These are phyloP conservation scores for Leptestheria dahalacensis DNA, from an alignment of 1,140 invertebrate species.

Conservation along the genomic window DNA sequence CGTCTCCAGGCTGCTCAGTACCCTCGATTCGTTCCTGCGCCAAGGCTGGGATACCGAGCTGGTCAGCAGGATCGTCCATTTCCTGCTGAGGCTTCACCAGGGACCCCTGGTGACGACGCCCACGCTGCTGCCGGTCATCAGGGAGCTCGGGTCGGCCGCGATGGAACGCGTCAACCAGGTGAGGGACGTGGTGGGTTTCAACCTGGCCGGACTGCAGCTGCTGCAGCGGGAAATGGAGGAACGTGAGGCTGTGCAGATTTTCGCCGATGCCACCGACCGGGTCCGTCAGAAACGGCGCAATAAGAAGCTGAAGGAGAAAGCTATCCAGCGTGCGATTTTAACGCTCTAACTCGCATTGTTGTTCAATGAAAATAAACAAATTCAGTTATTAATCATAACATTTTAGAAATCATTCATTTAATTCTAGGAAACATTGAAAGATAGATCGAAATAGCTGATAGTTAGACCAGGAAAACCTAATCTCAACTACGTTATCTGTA, in stretches of 20 bases:
- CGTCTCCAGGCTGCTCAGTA: slow-evolving; percentile 59
- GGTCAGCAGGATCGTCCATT: slow-evolving; percentile 52
- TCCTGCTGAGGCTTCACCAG: slow-evolving; percentile 70
- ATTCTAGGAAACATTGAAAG: too few relatives aligned
- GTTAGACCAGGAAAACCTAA: too few relatives aligned
- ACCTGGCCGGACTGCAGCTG: slow-evolving; percentile 65
- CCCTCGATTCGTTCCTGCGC: slow-evolving; percentile 48
- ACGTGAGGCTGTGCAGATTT: slow-evolving; percentile 60
- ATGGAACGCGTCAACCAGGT: slow-evolving; percentile 40
- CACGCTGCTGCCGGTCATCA: slow-evolving; percentile 48
- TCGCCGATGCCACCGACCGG: slow-evolving; percentile 56
- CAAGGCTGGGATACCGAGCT: slow-evolving; percentile 57
- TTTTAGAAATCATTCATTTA: too few relatives aligned
- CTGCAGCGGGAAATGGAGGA: slow-evolving; percentile 62
- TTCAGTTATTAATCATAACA: too few relatives aligned
- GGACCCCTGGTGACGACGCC: slow-evolving; percentile 57
- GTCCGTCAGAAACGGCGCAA: slow-evolving; percentile 50
- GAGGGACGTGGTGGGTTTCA: slow-evolving; percentile 74
- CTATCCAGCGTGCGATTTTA: slow-evolving; percentile 47
- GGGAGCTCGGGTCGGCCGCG: slow-evolving; percentile 44
- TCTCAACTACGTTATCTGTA: too few relatives aligned
- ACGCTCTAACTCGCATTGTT: slow-evolving; percentile 20
- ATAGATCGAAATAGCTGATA: too few relatives aligned
- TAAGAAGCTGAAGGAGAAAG: slow-evolving; percentile 46
- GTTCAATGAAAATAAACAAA: background rate